Base-by-base conservation (phyloP, 2,888 invertebrate species). In the Nomada ferruginata region DNA sequence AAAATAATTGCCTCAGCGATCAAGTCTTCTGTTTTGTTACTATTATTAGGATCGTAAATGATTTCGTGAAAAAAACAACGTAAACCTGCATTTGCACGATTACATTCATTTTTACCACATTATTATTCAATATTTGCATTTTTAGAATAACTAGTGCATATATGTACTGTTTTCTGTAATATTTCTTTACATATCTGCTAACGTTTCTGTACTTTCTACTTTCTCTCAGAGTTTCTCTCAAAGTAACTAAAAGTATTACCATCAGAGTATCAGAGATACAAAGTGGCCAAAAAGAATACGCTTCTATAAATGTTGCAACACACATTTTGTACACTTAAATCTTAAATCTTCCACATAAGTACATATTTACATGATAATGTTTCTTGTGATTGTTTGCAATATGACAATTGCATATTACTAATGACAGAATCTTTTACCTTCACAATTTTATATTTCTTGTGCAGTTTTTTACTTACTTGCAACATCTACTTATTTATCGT, bases 221-320 rank as follows among this genome's bases (percentile, higher is more conserved):
- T 85, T 83, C 83, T 70, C 53, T 15, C 70, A 3, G 13, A 64
- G 55, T 77, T 83, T 83, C 83, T 85, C 83, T 71, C 50, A 44
- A n/a, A 55, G 26, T 44, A 47, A 26, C 13, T 18, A 26, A 29
- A 57, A 60, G 18, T n/a, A 47, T 47, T 29, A 52, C 23, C 29
- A 53, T 68, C 18, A 3, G 11, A 44, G 42, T 20, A 53, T 68
- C 18, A 3, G 11, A 44, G 42, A n/a, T 44, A 44, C 18, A 23
- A 3, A 69, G 7, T 23, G 23, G 23, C 13, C 15, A 20, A 23
- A 57, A 57, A 20, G 20, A 42, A 52, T 52, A n/a, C 11, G 15
- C n/a, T 23, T 44, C 20, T 23, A 0, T 63, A 23, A 4, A 63
- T 23, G 1, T 44, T 44, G 20, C 7, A 36, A 2, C 7, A 23